A percentile compares a stretch with the other conserved stretches of the same genome.
Conservation (phyloP, 1,140 invertebrate genomes). For the Heliconius melpomene region DNA sequence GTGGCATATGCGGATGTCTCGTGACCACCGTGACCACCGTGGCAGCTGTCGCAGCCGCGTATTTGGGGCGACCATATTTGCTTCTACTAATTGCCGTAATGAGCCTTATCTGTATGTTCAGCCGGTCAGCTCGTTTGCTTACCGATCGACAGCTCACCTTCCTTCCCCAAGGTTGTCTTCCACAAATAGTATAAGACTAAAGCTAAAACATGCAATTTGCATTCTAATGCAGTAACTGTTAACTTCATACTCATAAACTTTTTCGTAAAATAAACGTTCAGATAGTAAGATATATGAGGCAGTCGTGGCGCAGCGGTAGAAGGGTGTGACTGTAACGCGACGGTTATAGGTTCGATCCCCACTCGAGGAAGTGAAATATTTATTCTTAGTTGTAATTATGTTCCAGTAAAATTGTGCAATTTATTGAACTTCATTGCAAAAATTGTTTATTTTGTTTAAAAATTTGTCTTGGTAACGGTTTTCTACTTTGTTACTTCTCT, state of each 20-base stretch:
- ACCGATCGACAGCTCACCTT: slow-evolving; percentile 62
- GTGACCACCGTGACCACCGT: background rate
- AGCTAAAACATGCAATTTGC: slow-evolving; percentile 32
- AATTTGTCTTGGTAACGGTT: background rate
- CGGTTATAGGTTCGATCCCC: too few species aligned
- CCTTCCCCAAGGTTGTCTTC: slow-evolving; percentile 50
- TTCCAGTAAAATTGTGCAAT: background rate
- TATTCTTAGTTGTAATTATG: background rate
- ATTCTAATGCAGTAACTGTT: slow-evolving; percentile 34
- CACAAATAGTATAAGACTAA: slow-evolving; percentile 45
- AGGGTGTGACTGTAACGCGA: too few species aligned
- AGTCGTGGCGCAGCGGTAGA: too few species aligned
- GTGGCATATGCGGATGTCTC: background rate
- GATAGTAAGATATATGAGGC: background rate
- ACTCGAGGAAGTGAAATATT: too few species aligned
- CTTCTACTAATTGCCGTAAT: slow-evolving; percentile 74
- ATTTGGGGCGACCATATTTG: slow-evolving; percentile 69
- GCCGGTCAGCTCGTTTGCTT: slow-evolving; percentile 65
- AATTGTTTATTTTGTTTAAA: background rate
- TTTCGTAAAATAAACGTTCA: background rate
- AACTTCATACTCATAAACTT: slow-evolving; percentile 15
- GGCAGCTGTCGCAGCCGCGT: slow-evolving; percentile 30
- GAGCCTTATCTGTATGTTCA: slow-evolving; percentile 69
- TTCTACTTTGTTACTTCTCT: background rate
- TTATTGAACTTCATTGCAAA: background rate